Evolutionary conservation across 2,797 vertebrate species (phyloP).

Genomic region (Lophotriccus pileatus): DNA sequence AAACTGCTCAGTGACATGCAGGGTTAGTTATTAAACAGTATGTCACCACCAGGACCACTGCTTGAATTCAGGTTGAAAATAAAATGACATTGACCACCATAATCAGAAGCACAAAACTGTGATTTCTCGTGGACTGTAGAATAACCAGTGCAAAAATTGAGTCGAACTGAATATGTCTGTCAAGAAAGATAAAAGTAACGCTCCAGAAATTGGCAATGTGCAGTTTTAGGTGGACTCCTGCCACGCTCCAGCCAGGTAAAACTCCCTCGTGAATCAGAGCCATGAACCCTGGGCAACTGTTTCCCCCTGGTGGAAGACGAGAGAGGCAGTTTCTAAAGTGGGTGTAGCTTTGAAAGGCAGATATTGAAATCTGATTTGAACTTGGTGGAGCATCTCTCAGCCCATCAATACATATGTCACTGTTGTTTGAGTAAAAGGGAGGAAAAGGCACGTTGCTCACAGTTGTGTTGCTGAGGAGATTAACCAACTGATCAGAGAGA

Average conservation of each 20-base stretch:
- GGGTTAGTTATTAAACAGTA: not conserved
- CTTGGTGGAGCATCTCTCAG: not conserved
- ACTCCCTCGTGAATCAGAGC: accelerated
- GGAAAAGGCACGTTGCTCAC: not conserved
- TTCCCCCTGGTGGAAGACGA: not conserved
- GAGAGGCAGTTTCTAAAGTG: not conserved
- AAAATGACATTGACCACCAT: not conserved
- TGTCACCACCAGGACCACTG: not conserved
- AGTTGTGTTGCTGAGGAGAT: not conserved
- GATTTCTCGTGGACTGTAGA: not conserved
- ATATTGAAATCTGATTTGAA: not conserved
- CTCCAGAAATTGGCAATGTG: not conserved
- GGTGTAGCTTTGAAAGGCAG: not conserved
- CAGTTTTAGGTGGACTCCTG: not conserved
- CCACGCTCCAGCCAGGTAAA: not conserved
- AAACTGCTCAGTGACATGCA: not conserved
- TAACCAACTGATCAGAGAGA: not conserved
- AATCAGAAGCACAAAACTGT: not conserved
- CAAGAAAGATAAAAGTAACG: not conserved
- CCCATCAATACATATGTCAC: not conserved
- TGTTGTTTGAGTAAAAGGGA: not conserved
- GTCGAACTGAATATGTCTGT: not conserved
- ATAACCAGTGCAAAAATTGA: not conserved
- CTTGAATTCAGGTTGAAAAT: not conserved
- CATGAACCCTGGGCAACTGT: not conserved